phyloP scores from a whole-genome alignment of 2,797 vertebrate species.

The Sebastes diploproa region DNA sequence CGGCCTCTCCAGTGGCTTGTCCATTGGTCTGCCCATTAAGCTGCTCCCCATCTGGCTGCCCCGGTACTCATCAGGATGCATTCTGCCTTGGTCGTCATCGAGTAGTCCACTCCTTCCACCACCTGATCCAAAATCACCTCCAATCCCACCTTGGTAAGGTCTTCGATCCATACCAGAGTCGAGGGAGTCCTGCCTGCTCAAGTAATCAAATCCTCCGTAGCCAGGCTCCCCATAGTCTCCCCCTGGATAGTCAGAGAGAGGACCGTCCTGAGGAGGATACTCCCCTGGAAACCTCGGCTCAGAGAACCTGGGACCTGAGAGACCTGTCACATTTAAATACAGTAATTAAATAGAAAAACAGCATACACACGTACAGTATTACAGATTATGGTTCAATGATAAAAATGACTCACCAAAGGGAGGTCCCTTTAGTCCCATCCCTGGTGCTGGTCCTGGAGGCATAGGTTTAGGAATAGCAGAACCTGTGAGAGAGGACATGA shows the following conservation, averaged over 20 bases:
- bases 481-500: slow-evolving; percentile 40
- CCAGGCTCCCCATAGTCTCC: slow-evolving; percentile 51
- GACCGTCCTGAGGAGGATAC: slow-evolving; percentile 55
- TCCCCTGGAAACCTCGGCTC: slow-evolving; percentile 66
- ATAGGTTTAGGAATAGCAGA: slow-evolving; percentile 67
- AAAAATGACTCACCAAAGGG: slow-evolving; percentile 58
- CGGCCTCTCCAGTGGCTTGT: slow-evolving; percentile 45
- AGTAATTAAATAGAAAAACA: neutral
- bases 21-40: slow-evolving; percentile 33
- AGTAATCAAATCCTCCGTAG: slow-evolving; percentile 59
- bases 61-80: slow-evolving; percentile 63
- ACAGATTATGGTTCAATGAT: neutral
- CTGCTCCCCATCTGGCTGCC: slow-evolving; percentile 30
- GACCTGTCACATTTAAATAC: neutral
- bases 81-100: slow-evolving; percentile 41
- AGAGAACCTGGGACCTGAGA: slow-evolving; percentile 62
- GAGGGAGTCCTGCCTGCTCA: slow-evolving; percentile 32
- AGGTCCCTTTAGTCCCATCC: slow-evolving; percentile 52
- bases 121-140: slow-evolving; percentile 57
- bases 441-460: slow-evolving; percentile 29
- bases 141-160: slow-evolving; percentile 32
- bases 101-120: slow-evolving; percentile 41
- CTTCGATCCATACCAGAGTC: slow-evolving; percentile 56
- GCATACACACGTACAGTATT: neutral
- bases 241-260: slow-evolving; percentile 56